Base-by-base conservation (phyloP, 1,140 invertebrate species). In the Hypsibius dujardini region DNA sequence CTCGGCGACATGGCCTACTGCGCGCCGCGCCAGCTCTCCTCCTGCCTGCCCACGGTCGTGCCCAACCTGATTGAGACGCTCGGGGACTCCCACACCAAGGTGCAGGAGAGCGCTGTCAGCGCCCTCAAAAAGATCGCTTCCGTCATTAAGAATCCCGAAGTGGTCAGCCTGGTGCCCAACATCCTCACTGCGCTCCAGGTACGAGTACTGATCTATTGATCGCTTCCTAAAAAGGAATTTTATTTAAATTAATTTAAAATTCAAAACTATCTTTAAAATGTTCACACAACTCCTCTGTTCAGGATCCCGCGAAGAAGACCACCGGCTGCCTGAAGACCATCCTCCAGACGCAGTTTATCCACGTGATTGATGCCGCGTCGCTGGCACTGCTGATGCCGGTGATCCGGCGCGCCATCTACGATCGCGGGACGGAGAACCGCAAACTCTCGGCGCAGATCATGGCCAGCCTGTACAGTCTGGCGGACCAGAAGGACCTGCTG, bases 401-500 rank as follows among this genome's bases (percentile, higher is more conserved):
- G 0, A 92, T 98, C 40, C 89, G 96, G 79, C 81, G 95, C 74
- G 95, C 95, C 2, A 97, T 98, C 79, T 88, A 93, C 81, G 94
- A 98, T 81, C 84, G 95, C 70, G 92, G 91, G 2, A 97, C 93
- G 0, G 95, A 98, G 81, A 98, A 92, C 0, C 84, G 94, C 76
- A 95, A 97, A 84, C 96, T 97, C 91, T 92, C 95, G 45, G 91
- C 93, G n/a, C 83, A 86, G 75, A 98, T 98, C 77, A 97, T 99
- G 75, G 94, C 95, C 60, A 98, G 98, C 79, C 97, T 99, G 92
- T 98, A 98, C 81, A 96, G 92, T 0, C 82, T 99, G 7, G 98
- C 95, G 1, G 95, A 98, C 82, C 92, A 97, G 78, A 98, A 98
- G 82, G 96, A 98, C 81, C 83, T 99, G 70, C 86, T 89, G 70